These are phyloP conservation scores for Hydrophis major DNA, from an alignment of 2,797 vertebrate species.

Conservation along the genomic window DNA sequence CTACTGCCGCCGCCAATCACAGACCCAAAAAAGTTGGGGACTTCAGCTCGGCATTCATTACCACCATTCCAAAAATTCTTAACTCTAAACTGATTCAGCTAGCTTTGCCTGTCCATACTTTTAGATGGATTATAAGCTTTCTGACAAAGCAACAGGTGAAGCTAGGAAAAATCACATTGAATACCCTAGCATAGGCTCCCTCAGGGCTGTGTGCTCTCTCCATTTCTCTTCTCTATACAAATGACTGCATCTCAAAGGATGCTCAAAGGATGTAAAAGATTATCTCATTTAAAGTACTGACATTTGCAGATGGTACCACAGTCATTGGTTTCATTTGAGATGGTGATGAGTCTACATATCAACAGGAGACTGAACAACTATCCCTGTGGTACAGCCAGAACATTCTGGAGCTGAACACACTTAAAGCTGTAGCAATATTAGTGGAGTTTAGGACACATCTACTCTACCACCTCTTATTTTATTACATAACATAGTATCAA, in stretches of 20 bases:
- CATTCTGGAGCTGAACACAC: background rate
- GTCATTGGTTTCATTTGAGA: background rate
- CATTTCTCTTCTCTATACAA: background rate
- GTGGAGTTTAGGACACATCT: background rate
- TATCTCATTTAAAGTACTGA: background rate
- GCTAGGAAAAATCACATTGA: background rate
- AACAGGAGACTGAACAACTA: background rate
- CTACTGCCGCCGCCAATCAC: background rate
- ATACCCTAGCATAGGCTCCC: background rate
- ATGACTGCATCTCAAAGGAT: background rate
- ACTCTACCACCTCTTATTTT: background rate
- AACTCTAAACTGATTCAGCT: background rate
- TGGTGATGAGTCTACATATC: background rate
- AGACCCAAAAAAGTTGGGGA: background rate
- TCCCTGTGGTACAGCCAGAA: background rate
- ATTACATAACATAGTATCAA: background rate
- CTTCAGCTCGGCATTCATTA: background rate
- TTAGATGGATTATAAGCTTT: background rate
- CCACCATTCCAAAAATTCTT: background rate
- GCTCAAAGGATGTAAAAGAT: background rate
- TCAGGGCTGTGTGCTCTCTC: background rate
- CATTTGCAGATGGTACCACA: background rate
- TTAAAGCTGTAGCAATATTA: background rate
- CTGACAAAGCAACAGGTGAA: background rate
- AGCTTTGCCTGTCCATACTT: background rate